phyloP scores from a whole-genome alignment of 2,113 vertebrate species.

The Brienomyrus brachyistius region DNA sequence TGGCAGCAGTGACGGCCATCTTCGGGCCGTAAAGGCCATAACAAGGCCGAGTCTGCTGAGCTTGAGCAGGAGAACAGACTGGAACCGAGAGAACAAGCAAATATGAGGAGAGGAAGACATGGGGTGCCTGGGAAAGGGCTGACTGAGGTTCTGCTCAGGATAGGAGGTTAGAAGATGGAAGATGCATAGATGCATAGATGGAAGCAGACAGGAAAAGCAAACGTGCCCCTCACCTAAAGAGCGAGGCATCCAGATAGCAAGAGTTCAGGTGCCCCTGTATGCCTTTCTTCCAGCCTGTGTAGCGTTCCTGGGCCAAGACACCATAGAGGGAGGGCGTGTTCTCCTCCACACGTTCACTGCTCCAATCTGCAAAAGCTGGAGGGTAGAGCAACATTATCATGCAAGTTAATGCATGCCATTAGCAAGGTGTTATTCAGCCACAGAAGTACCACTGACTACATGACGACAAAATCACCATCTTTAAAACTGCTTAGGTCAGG shows the following conservation, averaged over 20 bases:
- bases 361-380: constrained; percentile 68
- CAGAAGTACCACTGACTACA: neutral
- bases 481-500: neutral
- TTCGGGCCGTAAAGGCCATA: constrained; percentile 54
- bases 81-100: constrained; percentile 2
- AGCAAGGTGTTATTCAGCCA: neutral
- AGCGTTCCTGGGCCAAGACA: constrained; percentile 47
- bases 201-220: neutral
- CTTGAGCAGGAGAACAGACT: constrained; percentile 76
- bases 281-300: constrained; percentile 69
- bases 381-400: neutral
- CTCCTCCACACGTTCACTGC: constrained; percentile 66
- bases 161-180: neutral
- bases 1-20: constrained; percentile 38
- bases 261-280: constrained; percentile 79
- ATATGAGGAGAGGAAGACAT: neutral
- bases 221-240: constrained; percentile 51
- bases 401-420: neutral
- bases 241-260: constrained; percentile 73
- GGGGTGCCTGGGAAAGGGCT: neutral
- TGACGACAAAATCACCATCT: neutral
- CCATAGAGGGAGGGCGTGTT: constrained; percentile 57
- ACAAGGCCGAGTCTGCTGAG: constrained; percentile 66
- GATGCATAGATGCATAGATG: neutral
- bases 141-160: neutral